phyloP scores from a whole-genome alignment of 2,797 vertebrate species.

The Harpagifer antarcticus region DNA sequence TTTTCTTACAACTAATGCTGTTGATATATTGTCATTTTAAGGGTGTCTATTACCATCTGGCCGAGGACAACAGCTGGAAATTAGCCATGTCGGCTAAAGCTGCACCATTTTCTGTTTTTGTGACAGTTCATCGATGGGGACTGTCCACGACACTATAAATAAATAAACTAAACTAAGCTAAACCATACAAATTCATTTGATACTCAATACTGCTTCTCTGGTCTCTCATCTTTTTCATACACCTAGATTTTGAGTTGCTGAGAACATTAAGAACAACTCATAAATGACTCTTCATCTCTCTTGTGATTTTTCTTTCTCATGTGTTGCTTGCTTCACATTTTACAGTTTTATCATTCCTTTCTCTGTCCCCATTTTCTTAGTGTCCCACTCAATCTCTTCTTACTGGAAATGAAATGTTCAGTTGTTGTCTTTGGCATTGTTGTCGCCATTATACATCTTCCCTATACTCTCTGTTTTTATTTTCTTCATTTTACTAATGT shows the following conservation, averaged over 20 bases:
- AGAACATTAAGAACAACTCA: not conserved
- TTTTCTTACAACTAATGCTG: no score
- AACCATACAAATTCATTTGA: conserved; percentile 7
- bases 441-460: not conserved
- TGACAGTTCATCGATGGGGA: no score
- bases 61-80: no score
- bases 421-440: conserved; percentile 24
- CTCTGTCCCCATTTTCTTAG: conserved; percentile 11
- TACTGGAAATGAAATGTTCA: conserved; percentile 12
- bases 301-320: not conserved
- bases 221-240: not conserved
- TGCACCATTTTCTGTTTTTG: no score
- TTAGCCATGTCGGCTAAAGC: no score
- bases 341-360: conserved; percentile 6
- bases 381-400: conserved; percentile 18
- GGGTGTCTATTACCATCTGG: no score
- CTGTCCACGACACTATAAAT: no score
- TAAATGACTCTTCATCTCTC: not conserved
- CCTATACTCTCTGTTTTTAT: not conserved
- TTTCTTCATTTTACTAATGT: conserved; percentile 26
- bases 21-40: no score
- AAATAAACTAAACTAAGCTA: no score
- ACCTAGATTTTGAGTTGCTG: not conserved
- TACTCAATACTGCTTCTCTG: not conserved
- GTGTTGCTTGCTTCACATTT: conserved; percentile 12